These are phyloP conservation scores for Ornithoptera priamus DNA, from an alignment of 2,888 invertebrate genomes.

Conservation along the genomic window DNA sequence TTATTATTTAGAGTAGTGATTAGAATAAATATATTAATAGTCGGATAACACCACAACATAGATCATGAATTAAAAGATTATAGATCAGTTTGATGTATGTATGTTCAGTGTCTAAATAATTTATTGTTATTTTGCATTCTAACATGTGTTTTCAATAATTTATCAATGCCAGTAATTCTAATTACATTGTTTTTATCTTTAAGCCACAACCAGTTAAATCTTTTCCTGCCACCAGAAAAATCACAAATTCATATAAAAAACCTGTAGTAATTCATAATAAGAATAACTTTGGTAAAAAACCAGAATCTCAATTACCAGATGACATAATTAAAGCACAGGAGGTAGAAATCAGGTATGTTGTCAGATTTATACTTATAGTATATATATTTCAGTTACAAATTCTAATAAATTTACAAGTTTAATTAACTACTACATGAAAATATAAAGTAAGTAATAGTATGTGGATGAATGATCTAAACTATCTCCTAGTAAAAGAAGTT, in stretches of 20 bases:
- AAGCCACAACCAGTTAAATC: slow-evolving; percentile 63
- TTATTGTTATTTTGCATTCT: background rate
- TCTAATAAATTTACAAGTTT: too few species aligned
- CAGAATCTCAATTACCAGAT: slow-evolving; percentile 44
- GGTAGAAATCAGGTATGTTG: slow-evolving; percentile 67
- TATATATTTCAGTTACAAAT: too few species aligned
- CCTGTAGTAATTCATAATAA: slow-evolving; percentile 31
- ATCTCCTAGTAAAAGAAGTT: too few species aligned
- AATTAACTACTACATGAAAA: too few species aligned
- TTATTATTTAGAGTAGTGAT: background rate
- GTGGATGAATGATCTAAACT: too few species aligned
- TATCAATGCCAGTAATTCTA: background rate
- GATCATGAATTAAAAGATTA: background rate
- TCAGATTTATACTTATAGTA: background rate
- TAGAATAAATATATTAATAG: slow-evolving; percentile 3
- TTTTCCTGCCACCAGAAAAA: slow-evolving; percentile 44
- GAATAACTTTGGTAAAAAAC: slow-evolving; percentile 40
- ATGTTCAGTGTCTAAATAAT: background rate
- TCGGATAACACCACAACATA: background rate
- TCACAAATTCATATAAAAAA: slow-evolving; percentile 50
- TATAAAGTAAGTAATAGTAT: too few species aligned
- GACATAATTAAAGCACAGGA: slow-evolving; percentile 68
- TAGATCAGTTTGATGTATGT: too few species aligned
- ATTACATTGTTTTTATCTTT: slow-evolving; percentile 30
- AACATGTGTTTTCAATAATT: background rate